These are phyloP conservation scores for Orthosia gothica DNA, from an alignment of 2,888 invertebrate species.

Conservation along the genomic window DNA sequence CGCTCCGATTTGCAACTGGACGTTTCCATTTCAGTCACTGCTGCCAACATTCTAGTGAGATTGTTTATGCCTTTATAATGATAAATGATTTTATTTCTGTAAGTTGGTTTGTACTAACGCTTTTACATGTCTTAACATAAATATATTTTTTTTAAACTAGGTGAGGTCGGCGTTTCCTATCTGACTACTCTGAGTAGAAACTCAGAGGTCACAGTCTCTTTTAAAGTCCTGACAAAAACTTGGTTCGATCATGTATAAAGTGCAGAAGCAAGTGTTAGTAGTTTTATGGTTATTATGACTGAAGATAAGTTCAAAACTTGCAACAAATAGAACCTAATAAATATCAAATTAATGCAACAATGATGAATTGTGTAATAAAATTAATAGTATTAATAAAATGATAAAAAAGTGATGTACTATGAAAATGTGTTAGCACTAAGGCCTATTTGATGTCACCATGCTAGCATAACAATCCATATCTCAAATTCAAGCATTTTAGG, in stretches of 20 bases:
- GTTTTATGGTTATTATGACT: conserved; percentile 6
- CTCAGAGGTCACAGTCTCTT: too few species aligned
- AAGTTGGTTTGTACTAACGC: too few species aligned
- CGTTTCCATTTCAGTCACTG: not conserved
- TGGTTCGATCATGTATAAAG: too few species aligned
- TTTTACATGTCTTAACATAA: too few species aligned
- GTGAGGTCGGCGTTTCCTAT: too few species aligned
- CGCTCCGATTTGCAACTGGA: not conserved
- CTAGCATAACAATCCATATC: conserved; percentile 70
- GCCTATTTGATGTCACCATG: conserved; percentile 75
- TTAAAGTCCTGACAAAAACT: too few species aligned
- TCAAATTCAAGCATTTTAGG: conserved; percentile 73
- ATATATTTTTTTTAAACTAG: too few species aligned
- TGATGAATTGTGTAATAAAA: not conserved
- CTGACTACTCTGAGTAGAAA: too few species aligned
- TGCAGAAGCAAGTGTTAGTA: conserved; percentile 39
- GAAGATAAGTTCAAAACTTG: conserved; percentile 10
- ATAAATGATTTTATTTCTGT: too few species aligned
- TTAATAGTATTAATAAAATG: not conserved
- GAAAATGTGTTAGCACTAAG: conserved; percentile 79
- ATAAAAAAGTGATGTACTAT: not conserved
- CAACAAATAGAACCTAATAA: not conserved
- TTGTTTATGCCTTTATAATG: not conserved
- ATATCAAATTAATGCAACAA: not conserved
- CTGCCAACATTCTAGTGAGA: not conserved